Conservation (phyloP, 2,888 invertebrate species). For the Encarsia formosa region DNA sequence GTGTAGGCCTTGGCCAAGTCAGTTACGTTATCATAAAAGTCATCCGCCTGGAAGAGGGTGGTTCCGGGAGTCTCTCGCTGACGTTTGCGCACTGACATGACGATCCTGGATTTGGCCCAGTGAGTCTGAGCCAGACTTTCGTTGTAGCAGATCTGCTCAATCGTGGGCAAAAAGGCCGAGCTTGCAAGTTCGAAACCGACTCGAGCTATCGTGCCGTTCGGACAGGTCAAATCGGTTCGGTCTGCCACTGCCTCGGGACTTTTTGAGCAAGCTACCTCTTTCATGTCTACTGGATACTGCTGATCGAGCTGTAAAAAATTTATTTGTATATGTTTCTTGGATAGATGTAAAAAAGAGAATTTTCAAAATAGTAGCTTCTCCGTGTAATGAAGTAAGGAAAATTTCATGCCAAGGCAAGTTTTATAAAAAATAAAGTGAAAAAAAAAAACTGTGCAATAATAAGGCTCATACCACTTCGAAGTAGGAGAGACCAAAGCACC, state of each 20-base stretch:
- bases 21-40: slow-evolving; percentile 52
- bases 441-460: not conserved
- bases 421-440: too few relatives aligned
- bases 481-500: slow-evolving; percentile 10
- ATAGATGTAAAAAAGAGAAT: not conserved
- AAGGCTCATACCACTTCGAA: slow-evolving; percentile 16
- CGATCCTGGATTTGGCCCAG: slow-evolving; percentile 55
- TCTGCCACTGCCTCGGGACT: not conserved
- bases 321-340: not conserved
- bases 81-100: slow-evolving; percentile 51
- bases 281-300: slow-evolving; percentile 2
- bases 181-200: slow-evolving; percentile 10
- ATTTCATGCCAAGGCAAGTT: not conserved
- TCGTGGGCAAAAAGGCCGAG: not conserved
- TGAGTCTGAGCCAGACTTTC: slow-evolving; percentile 52
- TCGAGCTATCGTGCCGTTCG: slow-evolving; percentile 13
- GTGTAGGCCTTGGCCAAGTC: slow-evolving; percentile 46
- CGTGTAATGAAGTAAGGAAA: not conserved
- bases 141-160: slow-evolving; percentile 54
- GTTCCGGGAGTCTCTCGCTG: slow-evolving; percentile 53
- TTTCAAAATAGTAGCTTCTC: not conserved
- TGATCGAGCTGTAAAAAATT: not conserved
- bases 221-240: not conserved
- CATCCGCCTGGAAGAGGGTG: slow-evolving; percentile 53
- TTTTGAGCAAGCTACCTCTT: not conserved